phyloP scores from a whole-genome alignment of 35 echinoderm and acorn worm genomes.

The Eucidaris tribuloides region DNA sequence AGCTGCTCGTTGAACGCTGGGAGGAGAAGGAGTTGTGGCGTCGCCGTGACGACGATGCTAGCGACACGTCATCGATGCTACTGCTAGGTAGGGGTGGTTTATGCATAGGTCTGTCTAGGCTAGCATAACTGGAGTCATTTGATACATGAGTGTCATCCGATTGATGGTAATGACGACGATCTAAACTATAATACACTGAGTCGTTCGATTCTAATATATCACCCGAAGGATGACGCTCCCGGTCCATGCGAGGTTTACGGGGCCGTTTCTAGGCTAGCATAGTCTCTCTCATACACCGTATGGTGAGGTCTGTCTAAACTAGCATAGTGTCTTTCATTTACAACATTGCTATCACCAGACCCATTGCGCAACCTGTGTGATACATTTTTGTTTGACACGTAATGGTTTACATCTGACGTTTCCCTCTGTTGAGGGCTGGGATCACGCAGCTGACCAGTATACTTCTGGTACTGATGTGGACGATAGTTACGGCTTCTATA shows the following conservation, averaged over 20 bases:
- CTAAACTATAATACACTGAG: constrained; percentile 19
- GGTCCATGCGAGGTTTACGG: not conserved
- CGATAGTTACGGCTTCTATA: constrained; percentile 50
- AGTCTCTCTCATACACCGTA: not conserved
- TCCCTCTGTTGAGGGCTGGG: constrained; percentile 29
- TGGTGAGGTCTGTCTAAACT: not conserved
- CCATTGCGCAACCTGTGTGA: not conserved
- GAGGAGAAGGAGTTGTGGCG: constrained; percentile 76
- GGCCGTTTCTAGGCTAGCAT: constrained; percentile 4
- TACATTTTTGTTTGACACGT: constrained; percentile 1
- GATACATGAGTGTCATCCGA: not conserved
- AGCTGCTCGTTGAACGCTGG: constrained; percentile 76
- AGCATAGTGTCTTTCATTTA: not conserved
- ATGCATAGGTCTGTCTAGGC: constrained; percentile 19
- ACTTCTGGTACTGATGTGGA: constrained; percentile 66
- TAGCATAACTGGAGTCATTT: constrained; percentile 20
- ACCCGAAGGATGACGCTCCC: not conserved
- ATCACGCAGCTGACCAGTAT: constrained; percentile 27
- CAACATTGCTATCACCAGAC: not conserved
- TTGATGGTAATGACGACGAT: not conserved
- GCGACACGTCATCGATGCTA: constrained; percentile 11
- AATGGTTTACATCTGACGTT: constrained; percentile 46
- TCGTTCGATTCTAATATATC: not conserved
- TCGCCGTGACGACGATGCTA: not conserved
- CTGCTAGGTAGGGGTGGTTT: constrained; percentile 2